Evolutionary conservation across 2,888 invertebrate genomes (phyloP).

Genomic region (Pollenia griseotomentosa): DNA sequence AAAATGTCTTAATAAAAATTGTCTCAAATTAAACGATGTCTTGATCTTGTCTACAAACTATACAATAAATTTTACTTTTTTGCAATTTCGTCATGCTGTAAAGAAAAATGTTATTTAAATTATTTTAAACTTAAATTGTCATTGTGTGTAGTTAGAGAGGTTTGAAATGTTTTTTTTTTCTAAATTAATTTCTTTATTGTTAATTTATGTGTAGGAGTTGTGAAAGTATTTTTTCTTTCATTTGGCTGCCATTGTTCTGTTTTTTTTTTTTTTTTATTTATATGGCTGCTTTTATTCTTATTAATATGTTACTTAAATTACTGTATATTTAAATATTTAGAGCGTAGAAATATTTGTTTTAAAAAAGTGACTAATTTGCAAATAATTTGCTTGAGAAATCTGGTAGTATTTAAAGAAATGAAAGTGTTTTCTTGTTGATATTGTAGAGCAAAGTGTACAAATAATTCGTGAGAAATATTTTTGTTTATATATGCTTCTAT

Average conservation of each 20-base stretch:
- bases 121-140: slow-evolving; percentile 1
- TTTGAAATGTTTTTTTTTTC: not conserved
- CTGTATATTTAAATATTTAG: slow-evolving; percentile 41
- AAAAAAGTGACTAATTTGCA: slow-evolving; percentile 17
- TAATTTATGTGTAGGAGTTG: slow-evolving; percentile 42
- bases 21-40: no score
- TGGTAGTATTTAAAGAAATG: not conserved
- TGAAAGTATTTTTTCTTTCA: slow-evolving; percentile 42
- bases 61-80: not conserved
- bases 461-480: not conserved
- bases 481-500: no score
- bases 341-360: slow-evolving; percentile 30
- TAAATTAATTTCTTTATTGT: not conserved
- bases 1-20: not conserved
- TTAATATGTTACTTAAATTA: not conserved
- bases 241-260: not conserved
- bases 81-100: not conserved
- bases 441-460: not conserved
- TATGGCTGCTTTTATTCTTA: not conserved
- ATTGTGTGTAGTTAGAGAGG: not conserved
- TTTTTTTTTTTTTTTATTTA: not conserved
- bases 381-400: slow-evolving; percentile 3
- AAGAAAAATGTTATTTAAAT: not conserved
- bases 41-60: not conserved
- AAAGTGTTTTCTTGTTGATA: slow-evolving; percentile 37